These are phyloP conservation scores for Choloepus didactylus DNA, from an alignment of 2,797 vertebrate species.

Conservation along the genomic window DNA sequence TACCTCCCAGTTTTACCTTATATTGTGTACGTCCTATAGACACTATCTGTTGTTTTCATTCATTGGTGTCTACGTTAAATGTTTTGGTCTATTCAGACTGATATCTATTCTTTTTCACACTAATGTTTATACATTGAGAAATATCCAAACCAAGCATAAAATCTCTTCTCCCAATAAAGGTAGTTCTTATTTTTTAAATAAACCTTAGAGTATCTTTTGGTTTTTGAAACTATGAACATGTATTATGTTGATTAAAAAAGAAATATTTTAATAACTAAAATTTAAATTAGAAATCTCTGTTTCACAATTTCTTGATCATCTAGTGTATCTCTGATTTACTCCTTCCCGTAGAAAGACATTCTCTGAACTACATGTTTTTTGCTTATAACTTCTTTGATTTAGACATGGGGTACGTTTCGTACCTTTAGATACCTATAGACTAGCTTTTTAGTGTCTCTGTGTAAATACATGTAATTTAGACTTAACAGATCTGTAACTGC, in stretches of 20 bases:
- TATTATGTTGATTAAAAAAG: too few species aligned
- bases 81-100: neutral
- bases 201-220: too few species aligned
- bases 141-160: neutral
- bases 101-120: neutral
- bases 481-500: neutral
- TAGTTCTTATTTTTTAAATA: neutral
- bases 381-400: neutral
- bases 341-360: neutral
- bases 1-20: neutral
- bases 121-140: neutral
- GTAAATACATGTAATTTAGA: constrained; percentile 5
- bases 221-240: too few species aligned
- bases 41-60: neutral
- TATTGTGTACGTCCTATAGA: neutral
- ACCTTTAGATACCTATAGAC: neutral
- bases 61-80: neutral
- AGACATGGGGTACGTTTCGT: neutral
- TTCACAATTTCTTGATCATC: neutral
- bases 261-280: too few species aligned
- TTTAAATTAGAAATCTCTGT: neutral
- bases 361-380: neutral
- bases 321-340: neutral
- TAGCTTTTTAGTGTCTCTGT: neutral
- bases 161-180: constrained; percentile 40